Percentiles rank a stretch among this genome's conserved stretches.
phyloP scores from a whole-genome alignment of 2,113 vertebrate genomes.

The Panthera tigris region DNA sequence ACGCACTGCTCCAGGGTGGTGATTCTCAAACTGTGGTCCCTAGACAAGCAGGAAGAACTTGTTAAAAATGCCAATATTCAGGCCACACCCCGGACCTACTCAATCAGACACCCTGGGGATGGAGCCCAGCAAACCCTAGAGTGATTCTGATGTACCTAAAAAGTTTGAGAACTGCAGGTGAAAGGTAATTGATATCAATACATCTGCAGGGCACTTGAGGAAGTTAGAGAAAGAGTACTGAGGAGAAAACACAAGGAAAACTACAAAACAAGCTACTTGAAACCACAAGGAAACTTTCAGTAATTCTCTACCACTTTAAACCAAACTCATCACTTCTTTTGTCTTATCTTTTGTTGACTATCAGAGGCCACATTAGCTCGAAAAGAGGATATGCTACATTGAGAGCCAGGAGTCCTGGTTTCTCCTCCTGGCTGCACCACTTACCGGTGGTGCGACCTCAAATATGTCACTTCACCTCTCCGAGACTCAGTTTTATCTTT shows the following conservation, averaged over 20 bases:
- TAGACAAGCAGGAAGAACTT: not conserved
- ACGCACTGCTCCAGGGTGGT: not conserved
- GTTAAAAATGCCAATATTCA: not conserved
- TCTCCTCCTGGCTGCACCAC: not conserved
- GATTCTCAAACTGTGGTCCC: not conserved
- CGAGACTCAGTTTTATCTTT: not conserved
- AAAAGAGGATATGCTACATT: fast-evolving
- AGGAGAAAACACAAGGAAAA: not conserved
- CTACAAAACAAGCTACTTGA: not conserved
- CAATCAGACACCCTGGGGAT: not conserved
- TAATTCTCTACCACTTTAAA: constrained; percentile 17
- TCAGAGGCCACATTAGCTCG: not conserved
- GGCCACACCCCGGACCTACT: not conserved
- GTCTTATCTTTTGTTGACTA: not conserved
- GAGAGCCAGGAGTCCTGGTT: not conserved
- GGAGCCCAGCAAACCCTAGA: not conserved
- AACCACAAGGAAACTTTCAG: not conserved
- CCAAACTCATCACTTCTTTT: not conserved
- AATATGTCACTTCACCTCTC: not conserved
- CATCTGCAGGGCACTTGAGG: not conserved
- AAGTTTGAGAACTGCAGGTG: not conserved
- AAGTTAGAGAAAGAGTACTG: not conserved
- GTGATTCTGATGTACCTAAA: not conserved
- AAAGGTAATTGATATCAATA: not conserved
- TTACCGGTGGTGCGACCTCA: not conserved